These are phyloP conservation scores for Piaya cayana DNA, from an alignment of 2,113 vertebrate genomes.

Conservation along the genomic window DNA sequence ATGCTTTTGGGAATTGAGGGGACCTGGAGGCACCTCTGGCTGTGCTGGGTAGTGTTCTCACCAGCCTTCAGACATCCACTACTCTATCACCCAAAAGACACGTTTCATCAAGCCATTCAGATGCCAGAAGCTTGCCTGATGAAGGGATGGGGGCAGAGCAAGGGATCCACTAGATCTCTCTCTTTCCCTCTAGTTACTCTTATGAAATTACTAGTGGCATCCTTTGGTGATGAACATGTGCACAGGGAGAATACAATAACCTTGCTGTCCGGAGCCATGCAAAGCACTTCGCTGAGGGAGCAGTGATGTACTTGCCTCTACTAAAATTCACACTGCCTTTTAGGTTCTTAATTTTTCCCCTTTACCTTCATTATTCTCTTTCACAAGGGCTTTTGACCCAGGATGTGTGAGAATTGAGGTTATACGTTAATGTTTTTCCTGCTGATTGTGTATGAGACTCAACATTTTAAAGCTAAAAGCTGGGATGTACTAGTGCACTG, in stretches of 20 bases:
- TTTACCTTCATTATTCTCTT: neutral
- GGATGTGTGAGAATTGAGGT: neutral
- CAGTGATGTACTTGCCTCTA: neutral
- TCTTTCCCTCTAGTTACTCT: neutral
- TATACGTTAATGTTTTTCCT: neutral
- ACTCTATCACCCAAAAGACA: neutral
- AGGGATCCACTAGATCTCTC: neutral
- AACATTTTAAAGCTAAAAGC: neutral
- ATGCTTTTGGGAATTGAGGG: neutral
- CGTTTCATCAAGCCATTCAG: accelerated
- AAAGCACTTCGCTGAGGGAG: neutral
- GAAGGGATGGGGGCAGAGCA: neutral
- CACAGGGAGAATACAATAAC: neutral
- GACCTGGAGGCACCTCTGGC: neutral
- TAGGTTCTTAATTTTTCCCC: neutral
- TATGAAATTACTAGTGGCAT: neutral
- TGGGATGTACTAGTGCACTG: neutral
- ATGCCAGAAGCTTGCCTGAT: neutral
- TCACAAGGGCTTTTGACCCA: neutral
- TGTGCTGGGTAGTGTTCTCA: neutral
- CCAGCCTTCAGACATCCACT: neutral
- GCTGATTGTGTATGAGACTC: accelerated
- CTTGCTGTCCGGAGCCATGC: neutral
- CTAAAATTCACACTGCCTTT: neutral
- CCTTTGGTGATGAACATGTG: neutral